phyloP scores from a whole-genome alignment of 1,140 invertebrate genomes.

The Euwallacea similis region DNA sequence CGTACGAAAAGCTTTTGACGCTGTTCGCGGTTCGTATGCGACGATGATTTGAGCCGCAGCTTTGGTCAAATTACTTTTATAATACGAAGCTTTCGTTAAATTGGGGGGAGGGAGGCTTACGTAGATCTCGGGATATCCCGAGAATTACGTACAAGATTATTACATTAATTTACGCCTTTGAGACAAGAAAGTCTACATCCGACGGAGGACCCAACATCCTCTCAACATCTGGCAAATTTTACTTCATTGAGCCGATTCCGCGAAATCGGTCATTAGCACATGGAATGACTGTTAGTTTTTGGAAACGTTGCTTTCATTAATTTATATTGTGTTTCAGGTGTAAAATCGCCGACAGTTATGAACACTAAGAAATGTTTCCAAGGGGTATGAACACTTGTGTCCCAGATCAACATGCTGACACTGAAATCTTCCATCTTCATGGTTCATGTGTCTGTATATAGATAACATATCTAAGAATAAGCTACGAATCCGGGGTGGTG shows the following conservation, averaged over 20 bases:
- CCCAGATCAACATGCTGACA: too few relatives aligned
- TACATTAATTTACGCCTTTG: too few relatives aligned
- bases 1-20: not conserved
- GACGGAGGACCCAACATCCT: slow-evolving; percentile 10
- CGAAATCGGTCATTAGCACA: too few relatives aligned
- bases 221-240: not conserved
- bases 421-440: too few relatives aligned
- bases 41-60: slow-evolving; percentile 6
- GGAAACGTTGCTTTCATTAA: not conserved
- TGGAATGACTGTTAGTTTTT: not conserved
- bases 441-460: too few relatives aligned
- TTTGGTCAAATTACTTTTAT: slow-evolving; percentile 23
- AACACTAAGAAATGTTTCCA: too few relatives aligned
- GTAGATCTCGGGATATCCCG: slow-evolving; percentile 17
- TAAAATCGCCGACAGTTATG: too few relatives aligned
- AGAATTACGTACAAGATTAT: slow-evolving; percentile 20
- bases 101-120: slow-evolving; percentile 20
- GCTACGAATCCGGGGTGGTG: too few relatives aligned
- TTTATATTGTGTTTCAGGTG: too few relatives aligned
- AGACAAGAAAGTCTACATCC: slow-evolving; percentile 17
- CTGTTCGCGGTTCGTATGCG: not conserved
- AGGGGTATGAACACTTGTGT: too few relatives aligned
- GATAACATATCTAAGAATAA: too few relatives aligned
- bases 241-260: not conserved
- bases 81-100: too few relatives aligned